phyloP scores from a whole-genome alignment of 2,113 vertebrate species.

The Scytalopus superciliaris region DNA sequence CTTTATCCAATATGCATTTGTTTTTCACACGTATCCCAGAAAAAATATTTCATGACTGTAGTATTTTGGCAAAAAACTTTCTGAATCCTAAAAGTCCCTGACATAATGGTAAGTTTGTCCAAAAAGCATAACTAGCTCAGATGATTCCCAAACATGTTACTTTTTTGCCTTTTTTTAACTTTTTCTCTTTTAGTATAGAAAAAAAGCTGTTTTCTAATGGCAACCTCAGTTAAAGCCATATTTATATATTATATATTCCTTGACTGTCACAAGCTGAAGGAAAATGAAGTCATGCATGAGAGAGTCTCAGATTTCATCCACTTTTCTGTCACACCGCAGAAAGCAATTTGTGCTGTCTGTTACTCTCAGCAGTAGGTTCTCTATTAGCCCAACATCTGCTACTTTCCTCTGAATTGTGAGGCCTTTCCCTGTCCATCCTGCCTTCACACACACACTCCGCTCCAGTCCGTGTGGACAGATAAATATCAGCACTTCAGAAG shows the following conservation, averaged over 20 bases:
- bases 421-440: background rate
- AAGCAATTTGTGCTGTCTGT: background rate
- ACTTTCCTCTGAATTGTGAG: background rate
- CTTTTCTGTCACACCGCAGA: background rate
- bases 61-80: background rate
- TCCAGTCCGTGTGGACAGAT: background rate
- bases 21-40: background rate
- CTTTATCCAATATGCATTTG: background rate
- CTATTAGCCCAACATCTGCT: background rate
- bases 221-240: background rate
- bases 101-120: background rate
- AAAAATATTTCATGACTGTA: background rate
- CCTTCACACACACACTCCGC: background rate
- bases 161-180: background rate
- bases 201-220: background rate
- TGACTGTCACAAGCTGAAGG: background rate
- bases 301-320: background rate
- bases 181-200: background rate
- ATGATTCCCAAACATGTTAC: background rate
- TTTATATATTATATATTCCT: background rate
- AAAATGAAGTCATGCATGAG: background rate
- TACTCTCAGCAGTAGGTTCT: background rate
- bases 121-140: background rate
- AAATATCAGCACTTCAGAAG: slow-evolving; percentile 2
- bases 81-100: background rate